Evolutionary conservation across 2,888 invertebrate genomes (phyloP), one percentile per base, ranked within the genome.

Genomic region (Andrena marginata): DNA sequence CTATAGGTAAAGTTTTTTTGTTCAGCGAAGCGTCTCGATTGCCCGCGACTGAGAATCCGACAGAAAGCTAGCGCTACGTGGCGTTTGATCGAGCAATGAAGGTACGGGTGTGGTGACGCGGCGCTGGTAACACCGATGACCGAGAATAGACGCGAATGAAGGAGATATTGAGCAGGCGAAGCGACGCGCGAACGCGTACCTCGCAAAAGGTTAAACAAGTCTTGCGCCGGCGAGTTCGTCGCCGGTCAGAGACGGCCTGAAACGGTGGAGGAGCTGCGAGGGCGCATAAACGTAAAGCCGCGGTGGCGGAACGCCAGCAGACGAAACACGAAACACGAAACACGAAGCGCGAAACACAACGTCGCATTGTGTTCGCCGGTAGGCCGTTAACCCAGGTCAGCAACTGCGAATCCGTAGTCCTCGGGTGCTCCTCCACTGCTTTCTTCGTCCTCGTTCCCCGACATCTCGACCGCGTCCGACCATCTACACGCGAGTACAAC

Each of bases 371-470:
- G 85, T 86, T 87, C 84, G 35, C 77, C 80, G 87, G 85, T 85
- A 88, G 91, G 92, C 89, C 91, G 90, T 92, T 92, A 92, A 91
- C 91, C 91, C 89, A 91, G 92, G 92, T 92, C 91, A 91, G 92
- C 87, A 90, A 91, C 90, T 89, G 87, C 88, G 77, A 81, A 81
- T 87, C 86, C 86, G 77, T 81, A 85, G 86, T 80, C 84, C 84
- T 83, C 74, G 59, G 71, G 68, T 71, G 73, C 77, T 69, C 63
- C 80, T 67, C 72, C 80, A 56, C 48, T n/a, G 31, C 59, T 67
- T 35, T 54, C 35, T 26, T 35, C 71, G 31, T 49, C 23, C 16
- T n/a, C 56, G n/a, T 59, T 59, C 42, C 60, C 51, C 29, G 63
- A 48, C 20, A 16, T 63, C 51, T 76, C 69, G 33, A 29, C 78